Evolutionary conservation across 2,797 vertebrate genomes (phyloP).

Genomic region (Gallirallus australis): DNA sequence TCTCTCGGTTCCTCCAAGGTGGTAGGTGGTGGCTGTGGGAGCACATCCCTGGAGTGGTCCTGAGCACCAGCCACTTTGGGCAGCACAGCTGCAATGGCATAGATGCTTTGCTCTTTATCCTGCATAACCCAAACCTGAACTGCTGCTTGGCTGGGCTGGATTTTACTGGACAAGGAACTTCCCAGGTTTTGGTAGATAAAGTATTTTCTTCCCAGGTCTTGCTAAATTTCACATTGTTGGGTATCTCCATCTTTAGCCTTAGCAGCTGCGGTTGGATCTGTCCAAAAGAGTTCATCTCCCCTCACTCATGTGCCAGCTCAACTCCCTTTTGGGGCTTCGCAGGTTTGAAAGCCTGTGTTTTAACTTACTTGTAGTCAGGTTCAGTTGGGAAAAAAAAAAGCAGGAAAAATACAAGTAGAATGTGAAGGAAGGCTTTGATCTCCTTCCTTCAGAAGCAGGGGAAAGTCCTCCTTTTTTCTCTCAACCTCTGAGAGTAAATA

Average conservation of each 20-base stretch:
- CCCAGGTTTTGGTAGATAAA: not conserved
- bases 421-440: slow-evolving; percentile 20
- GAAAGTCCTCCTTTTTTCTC: not conserved
- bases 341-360: not conserved
- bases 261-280: not conserved
- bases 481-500: not conserved
- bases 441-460: not conserved
- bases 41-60: fast-evolving
- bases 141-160: not conserved
- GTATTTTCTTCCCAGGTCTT: not conserved
- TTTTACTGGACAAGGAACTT: not conserved
- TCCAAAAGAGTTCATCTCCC: not conserved
- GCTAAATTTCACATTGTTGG: not conserved
- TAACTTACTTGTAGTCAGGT: not conserved
- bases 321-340: not conserved
- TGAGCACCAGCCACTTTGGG: not conserved
- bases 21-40: not conserved
- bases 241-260: not conserved
- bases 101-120: not conserved
- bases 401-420: not conserved
- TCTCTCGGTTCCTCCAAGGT: not conserved
- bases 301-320: fast-evolving
- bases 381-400: not conserved
- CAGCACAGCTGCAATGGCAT: fast-evolving
- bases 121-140: not conserved